Percentiles rank a stretch among this genome's conserved stretches.
Evolutionary conservation across 2,797 vertebrate genomes (phyloP).

Genomic region (Syngnathus rostellatus): DNA sequence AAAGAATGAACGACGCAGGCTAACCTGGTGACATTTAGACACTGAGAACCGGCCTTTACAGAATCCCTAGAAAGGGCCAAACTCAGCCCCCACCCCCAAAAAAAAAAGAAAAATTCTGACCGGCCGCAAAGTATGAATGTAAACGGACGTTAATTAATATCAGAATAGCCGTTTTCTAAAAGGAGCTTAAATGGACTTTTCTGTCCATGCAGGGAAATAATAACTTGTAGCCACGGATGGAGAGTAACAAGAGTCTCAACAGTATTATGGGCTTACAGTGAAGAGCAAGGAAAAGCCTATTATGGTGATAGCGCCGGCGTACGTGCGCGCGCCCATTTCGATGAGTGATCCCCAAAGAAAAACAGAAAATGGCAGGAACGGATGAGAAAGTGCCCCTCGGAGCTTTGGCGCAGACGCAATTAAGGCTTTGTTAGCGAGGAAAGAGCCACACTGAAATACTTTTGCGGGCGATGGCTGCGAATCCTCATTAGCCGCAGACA

Average conservation of each 20-base stretch:
- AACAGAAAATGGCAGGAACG: constrained; percentile 13
- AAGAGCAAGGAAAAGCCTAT: constrained; percentile 27
- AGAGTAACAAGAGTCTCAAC: constrained; percentile 18
- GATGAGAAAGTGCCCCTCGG: constrained; percentile 1
- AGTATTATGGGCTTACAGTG: constrained; percentile 23
- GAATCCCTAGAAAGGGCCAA: too few species aligned
- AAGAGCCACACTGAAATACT: neutral
- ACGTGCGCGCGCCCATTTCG: neutral
- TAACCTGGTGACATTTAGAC: constrained; percentile 21
- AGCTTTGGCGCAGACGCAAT: neutral
- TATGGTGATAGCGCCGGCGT: neutral
- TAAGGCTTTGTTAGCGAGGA: constrained; percentile 1
- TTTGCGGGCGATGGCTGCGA: neutral
- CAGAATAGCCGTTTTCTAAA: neutral
- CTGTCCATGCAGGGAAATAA: neutral
- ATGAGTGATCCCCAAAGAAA: neutral
- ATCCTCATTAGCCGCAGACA: constrained; percentile 3
- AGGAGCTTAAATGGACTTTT: constrained; percentile 3
- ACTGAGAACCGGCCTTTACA: constrained; percentile 16
- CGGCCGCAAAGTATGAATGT: neutral
- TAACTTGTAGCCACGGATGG: constrained; percentile 10
- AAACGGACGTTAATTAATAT: neutral
- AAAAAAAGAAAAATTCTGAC: too few species aligned
- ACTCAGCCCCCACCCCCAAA: too few species aligned
- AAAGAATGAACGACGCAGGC: constrained; percentile 13